phyloP scores from a whole-genome alignment of 2,797 vertebrate species.

The Enoplosus armatus region DNA sequence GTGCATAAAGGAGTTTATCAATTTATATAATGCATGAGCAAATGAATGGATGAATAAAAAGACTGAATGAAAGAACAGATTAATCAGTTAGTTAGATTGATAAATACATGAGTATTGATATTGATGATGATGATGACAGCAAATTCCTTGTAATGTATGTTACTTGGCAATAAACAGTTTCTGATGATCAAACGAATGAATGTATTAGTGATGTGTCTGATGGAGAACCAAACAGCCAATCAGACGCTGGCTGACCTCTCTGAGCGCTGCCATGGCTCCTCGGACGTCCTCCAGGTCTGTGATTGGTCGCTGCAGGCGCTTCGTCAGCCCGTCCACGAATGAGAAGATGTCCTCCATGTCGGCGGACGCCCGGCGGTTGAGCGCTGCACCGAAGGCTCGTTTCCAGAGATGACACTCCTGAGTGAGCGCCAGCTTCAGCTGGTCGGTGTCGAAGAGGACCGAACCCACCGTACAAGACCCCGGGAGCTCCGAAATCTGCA shows the following conservation, averaged over 20 bases:
- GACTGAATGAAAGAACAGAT: no score
- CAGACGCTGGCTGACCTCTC: conserved; percentile 66
- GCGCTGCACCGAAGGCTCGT: conserved; percentile 82
- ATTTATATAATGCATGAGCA: no score
- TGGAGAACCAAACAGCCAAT: background rate
- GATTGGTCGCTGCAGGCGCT: conserved; percentile 85
- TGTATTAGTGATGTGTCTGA: background rate
- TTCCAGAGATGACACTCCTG: conserved; percentile 88
- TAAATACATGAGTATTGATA: no score
- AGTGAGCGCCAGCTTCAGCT: conserved; percentile 85
- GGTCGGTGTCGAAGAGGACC: conserved; percentile 79
- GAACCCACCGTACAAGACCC: conserved; percentile 73
- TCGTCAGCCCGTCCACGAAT: conserved; percentile 84
- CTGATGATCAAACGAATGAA: no score
- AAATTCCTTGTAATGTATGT: no score
- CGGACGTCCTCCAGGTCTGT: conserved; percentile 87
- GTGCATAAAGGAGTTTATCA: no score
- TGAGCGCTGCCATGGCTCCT: conserved; percentile 85
- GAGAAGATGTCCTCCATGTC: conserved; percentile 84
- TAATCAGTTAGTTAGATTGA: no score
- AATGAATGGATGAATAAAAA: no score
- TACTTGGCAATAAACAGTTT: no score
- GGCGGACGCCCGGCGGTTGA: conserved; percentile 81
- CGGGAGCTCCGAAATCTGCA: conserved; percentile 85
- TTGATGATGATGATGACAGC: no score